Conservation (phyloP, 2,113 vertebrate genomes). For the Anhinga rufa region DNA sequence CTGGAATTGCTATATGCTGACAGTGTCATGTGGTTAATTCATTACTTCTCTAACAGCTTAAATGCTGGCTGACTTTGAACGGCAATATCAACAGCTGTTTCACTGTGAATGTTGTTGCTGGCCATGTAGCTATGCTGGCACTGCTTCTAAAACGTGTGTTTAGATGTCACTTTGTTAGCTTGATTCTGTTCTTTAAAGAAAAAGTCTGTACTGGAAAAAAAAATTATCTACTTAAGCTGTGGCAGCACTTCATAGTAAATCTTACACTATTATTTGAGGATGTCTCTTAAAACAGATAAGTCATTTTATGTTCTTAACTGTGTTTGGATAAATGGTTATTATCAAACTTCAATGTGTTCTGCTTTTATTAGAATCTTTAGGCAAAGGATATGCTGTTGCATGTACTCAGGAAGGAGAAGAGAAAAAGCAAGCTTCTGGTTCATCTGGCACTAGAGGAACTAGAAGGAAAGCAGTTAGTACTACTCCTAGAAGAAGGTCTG, state of each 20-base stretch:
- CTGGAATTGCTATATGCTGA: background rate
- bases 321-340: background rate
- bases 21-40: background rate
- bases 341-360: background rate
- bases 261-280: background rate
- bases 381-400: slow-evolving; percentile 80
- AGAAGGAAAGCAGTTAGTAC: slow-evolving; percentile 77
- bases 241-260: background rate
- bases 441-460: slow-evolving; percentile 81
- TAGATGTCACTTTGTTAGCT: background rate
- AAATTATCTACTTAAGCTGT: background rate
- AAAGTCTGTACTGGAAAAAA: background rate
- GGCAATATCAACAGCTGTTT: background rate
- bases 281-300: background rate
- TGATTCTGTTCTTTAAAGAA: background rate
- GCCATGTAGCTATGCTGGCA: rapidly evolving
- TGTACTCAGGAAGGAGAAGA: slow-evolving; percentile 89
- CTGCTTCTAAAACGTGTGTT: background rate
- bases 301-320: background rate
- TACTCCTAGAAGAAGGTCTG: slow-evolving; percentile 80
- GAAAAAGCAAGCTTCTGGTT: slow-evolving; percentile 82
- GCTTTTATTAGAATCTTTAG: slow-evolving; percentile 76
- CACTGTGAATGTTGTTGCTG: background rate
- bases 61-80: background rate
- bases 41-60: background rate